Conservation (phyloP, 2,113 vertebrate genomes). For the Gorsachius goisagi region DNA sequence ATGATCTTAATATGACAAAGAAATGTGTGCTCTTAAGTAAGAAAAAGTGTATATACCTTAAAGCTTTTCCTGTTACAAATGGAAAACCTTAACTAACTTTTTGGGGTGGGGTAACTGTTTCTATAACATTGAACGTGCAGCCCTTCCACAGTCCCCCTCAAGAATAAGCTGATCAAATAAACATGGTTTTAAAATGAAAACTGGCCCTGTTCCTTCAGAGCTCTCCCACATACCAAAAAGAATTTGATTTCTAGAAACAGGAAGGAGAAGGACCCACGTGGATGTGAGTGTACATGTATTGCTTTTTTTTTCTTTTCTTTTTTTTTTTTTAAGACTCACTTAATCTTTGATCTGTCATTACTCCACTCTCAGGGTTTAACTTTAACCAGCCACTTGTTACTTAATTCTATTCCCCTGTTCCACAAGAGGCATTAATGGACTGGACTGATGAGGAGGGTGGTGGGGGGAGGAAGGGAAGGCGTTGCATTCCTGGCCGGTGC, state of each 20-base stretch:
- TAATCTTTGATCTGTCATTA: conserved; percentile 63
- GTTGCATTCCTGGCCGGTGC: background rate
- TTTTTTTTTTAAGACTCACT: background rate
- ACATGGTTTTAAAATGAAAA: background rate
- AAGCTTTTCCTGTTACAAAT: background rate
- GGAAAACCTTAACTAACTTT: background rate
- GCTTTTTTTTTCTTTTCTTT: background rate
- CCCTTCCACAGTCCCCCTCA: background rate
- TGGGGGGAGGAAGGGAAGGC: background rate
- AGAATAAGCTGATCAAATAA: background rate
- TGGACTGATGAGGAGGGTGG: background rate
- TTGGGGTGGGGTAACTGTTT: background rate
- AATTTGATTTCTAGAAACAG: conserved; percentile 1
- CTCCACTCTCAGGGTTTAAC: conserved; percentile 49
- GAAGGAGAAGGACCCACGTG: background rate
- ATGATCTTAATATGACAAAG: background rate
- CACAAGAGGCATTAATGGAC: conserved; percentile 9
- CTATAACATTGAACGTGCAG: background rate
- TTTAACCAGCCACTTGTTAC: conserved; percentile 61
- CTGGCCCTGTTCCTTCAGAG: background rate
- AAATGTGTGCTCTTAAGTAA: background rate
- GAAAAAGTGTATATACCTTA: background rate
- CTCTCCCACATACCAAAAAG: background rate
- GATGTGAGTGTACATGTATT: background rate
- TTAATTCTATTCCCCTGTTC: conserved; percentile 54